A percentile compares a stretch with the other conserved stretches of the same genome.
Conservation (phyloP, 2,113 vertebrate genomes). For the Macquaria ambigua region DNA sequence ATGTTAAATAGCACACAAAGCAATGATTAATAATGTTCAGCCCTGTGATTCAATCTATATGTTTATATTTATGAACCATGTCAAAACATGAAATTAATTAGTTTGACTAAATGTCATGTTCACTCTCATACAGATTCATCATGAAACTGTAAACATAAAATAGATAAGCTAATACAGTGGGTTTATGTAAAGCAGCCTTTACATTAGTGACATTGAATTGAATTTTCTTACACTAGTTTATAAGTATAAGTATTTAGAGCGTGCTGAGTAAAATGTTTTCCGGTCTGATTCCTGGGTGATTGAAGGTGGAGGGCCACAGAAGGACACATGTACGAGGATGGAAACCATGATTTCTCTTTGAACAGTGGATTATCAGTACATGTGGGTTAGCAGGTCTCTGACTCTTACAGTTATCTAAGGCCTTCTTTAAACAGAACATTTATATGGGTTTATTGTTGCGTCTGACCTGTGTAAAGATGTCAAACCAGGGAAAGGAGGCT, state of each 20-base stretch:
- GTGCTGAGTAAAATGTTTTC: background rate
- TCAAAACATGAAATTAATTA: constrained; percentile 21
- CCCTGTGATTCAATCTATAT: background rate
- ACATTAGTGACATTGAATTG: background rate
- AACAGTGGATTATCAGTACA: constrained; percentile 38
- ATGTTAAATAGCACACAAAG: background rate
- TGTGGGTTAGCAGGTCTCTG: background rate
- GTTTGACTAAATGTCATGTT: constrained; percentile 11
- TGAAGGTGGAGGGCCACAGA: background rate
- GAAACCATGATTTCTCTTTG: constrained; percentile 12
- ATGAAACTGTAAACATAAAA: background rate
- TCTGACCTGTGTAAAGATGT: constrained; percentile 2
- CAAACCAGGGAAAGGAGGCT: background rate
- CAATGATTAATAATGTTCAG: constrained; percentile 6
- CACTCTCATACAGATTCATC: background rate
- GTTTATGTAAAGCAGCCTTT: constrained; percentile 9
- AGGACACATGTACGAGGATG: background rate
- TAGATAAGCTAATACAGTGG: background rate
- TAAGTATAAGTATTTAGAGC: background rate
- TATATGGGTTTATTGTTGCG: background rate
- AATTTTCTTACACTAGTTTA: background rate
- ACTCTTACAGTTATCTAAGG: background rate
- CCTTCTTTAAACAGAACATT: background rate
- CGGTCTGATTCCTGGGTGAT: background rate
- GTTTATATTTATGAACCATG: background rate